Conservation (phyloP, 2,797 vertebrate genomes). For the Hipposideros larvatus region DNA sequence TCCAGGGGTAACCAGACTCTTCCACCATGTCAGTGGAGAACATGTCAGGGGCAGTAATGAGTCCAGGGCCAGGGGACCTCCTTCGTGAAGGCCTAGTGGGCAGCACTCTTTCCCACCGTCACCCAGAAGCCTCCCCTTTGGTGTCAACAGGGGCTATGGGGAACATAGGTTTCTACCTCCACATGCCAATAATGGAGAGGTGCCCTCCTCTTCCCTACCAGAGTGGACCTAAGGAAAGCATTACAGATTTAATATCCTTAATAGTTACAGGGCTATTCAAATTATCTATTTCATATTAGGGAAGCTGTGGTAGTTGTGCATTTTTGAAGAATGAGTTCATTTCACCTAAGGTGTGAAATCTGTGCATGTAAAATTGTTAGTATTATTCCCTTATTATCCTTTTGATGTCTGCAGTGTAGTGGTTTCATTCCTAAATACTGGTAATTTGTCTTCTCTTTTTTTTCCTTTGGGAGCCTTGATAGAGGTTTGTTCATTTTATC, state of each 20-base stretch:
- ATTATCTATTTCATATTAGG: not conserved
- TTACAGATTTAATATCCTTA: not conserved
- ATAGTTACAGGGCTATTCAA: not conserved
- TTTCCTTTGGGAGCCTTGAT: not conserved
- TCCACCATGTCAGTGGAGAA: not conserved
- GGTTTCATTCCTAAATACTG: constrained; percentile 31
- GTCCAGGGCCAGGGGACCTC: not conserved
- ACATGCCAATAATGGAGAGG: not conserved
- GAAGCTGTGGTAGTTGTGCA: not conserved
- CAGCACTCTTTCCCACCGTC: not conserved
- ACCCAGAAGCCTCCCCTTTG: not conserved
- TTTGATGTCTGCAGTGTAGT: not conserved
- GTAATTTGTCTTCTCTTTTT: not conserved
- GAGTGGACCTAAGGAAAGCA: not conserved
- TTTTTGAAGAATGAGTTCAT: not conserved
- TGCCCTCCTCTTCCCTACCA: not conserved
- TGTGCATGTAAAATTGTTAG: not conserved
- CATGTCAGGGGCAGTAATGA: not conserved
- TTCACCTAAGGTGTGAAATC: not conserved
- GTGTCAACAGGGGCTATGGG: not conserved
- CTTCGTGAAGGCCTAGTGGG: not conserved
- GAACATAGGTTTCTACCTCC: not conserved
- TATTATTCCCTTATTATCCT: not conserved
- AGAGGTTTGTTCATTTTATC: not conserved
- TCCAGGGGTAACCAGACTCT: not conserved